Base-by-base conservation (phyloP, 2,888 invertebrate species). In the Lochmaea crataegi region DNA sequence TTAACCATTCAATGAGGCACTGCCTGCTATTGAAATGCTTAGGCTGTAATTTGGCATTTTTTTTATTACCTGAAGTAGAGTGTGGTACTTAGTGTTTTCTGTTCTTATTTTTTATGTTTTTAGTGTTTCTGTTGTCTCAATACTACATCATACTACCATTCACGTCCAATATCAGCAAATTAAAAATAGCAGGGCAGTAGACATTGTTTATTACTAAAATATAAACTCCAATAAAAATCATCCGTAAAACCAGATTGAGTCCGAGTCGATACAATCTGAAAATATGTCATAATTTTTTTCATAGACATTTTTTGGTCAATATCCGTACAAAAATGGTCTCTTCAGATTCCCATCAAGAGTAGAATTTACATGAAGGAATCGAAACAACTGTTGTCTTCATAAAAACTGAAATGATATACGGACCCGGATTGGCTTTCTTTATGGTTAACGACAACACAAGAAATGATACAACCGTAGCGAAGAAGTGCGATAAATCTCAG, bases 381-480 rank as follows among this genome's bases (percentile, higher is more conserved):
- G 69, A 56, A 53, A 56, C 58, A 63, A 48, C 41, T 63, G 63
- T 69, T 69, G 69, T 69, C 69, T 71, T 67, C 61, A 72, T 76
- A 78, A 79, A 80, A 78, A 76, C 73, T 63, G 58, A 72, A 76
- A 80, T 77, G 78, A 80, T 76, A 75, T 74, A 80, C 76, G 68
- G 64, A 75, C 74, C 74, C 70, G 76, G 72, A 78, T 76, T 78
- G 78, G 75, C 68, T 76, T 72, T 75, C 73, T 71, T 74, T 73
- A 65, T 72, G 72, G 74, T 76, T 75, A 75, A 76, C 75, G 76
- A 76, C 77, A 77, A 75, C 77, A 77, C 77, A 76, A 75, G 77
- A 79, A 78, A 79, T 80, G 79, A 80, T 80, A 79, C 78, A 79
- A 80, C 77, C 70, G 77, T 69, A 65, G 71, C 69, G 72, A 78